Base-by-base conservation (phyloP, 2,888 invertebrate genomes). In the Halictus quadricinctus region DNA sequence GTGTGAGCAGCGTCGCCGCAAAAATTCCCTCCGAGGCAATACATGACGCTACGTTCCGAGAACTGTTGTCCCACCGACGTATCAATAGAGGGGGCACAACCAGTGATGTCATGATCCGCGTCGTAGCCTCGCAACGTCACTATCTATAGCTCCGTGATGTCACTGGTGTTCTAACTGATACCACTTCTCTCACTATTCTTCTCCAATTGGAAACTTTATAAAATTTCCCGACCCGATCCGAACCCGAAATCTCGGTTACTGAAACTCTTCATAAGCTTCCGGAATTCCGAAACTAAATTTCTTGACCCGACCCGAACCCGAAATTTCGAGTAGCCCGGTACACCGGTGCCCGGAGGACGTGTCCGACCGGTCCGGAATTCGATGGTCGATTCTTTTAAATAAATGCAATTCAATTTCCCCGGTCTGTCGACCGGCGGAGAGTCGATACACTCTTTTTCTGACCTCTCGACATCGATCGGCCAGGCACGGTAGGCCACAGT, bases 321-420 rank as follows among this genome's bases (percentile, higher is more conserved):
- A 54, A 54, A 21, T 54, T 54, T 54, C 54, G 54, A 41, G 41
- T 41, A 41, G 2, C 43, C 43, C 10, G 2, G 12, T 0, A 3
- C 54, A 1, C 21, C 3, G 36, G 36, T 36, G 21, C 3, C 10
- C 54, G 21, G 54, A 54, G 10, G 54, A 54, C 21, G 54, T 10
- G 54, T n/a, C 21, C n/a, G 54, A 54, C 54, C n/a, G 54, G n/a
- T 54, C n/a, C 64, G 64, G 64, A 64, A 64, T 64, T 64, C 29
- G 25, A 7, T 29, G 29, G 29, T 15, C 29, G 64, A 64, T 29
- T 29, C 13, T 64, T 64, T 64, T 64, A 64, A 64, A 64, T 64
- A 64, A 64, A 64, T 64, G 64, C 64, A 64, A 64, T 64, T 64
- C 64, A 64, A 64, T 64, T 64, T 64, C 64, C 29, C 13, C 64